phyloP scores from a whole-genome alignment of 2,113 vertebrate genomes.

The Pycnonotus jocosus region DNA sequence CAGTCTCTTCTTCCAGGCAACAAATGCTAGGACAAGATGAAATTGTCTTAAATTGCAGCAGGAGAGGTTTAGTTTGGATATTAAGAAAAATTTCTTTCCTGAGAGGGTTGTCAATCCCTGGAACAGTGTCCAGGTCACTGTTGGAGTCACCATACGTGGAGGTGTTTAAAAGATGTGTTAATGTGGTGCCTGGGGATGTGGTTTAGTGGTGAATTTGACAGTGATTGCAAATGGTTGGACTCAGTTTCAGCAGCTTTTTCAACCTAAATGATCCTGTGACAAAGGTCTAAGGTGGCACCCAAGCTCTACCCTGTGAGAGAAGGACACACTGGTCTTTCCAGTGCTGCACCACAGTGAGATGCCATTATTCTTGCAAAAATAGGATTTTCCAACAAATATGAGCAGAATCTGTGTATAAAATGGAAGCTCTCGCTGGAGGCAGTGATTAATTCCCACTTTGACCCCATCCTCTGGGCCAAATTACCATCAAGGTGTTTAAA shows the following conservation, averaged over 20 bases:
- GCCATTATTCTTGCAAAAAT: not conserved
- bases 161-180: rapidly evolving
- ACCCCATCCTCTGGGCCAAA: not conserved
- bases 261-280: not conserved
- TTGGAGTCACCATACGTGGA: not conserved
- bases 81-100: not conserved
- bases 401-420: not conserved
- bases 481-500: not conserved
- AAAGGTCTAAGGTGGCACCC: not conserved
- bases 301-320: not conserved
- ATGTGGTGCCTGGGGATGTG: not conserved
- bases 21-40: not conserved
- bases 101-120: not conserved
- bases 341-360: not conserved
- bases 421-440: not conserved
- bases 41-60: not conserved
- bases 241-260: not conserved
- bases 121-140: not conserved
- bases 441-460: not conserved
- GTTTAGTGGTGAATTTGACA: rapidly evolving
- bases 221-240: not conserved
- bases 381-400: not conserved
- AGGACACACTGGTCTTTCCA: not conserved
- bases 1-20: not conserved
- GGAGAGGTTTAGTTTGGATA: not conserved